Conservation (phyloP, 2,797 vertebrate species). For the Columba guinea region DNA sequence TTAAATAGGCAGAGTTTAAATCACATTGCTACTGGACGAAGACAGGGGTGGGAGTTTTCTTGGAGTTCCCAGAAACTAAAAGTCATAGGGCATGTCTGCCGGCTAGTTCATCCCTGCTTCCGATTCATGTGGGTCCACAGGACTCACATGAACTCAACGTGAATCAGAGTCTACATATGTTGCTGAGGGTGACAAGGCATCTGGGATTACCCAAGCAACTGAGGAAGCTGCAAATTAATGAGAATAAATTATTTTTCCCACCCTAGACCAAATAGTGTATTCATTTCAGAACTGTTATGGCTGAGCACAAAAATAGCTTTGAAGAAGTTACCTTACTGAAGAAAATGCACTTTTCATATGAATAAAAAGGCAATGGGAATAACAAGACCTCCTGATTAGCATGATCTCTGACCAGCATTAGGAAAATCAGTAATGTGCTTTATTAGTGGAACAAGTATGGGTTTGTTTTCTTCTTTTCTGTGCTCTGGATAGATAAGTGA, state of each 20-base stretch:
- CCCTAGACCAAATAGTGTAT: background rate
- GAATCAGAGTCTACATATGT: slow-evolving; percentile 64
- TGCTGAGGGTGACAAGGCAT: slow-evolving; percentile 5
- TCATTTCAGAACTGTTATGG: background rate
- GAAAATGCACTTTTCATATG: background rate
- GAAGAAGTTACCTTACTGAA: background rate
- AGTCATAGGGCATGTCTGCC: slow-evolving; percentile 47
- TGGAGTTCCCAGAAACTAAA: slow-evolving; percentile 59
- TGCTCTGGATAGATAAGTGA: background rate
- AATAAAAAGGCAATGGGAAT: background rate
- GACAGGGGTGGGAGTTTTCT: background rate
- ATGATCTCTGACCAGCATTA: background rate
- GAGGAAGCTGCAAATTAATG: background rate
- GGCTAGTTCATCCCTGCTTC: background rate
- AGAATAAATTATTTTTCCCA: background rate
- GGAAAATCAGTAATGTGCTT: slow-evolving; percentile 10
- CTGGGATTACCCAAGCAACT: background rate
- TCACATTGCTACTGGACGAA: slow-evolving; percentile 18
- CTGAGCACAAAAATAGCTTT: background rate
- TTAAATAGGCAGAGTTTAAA: slow-evolving; percentile 35
- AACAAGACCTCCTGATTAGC: background rate
- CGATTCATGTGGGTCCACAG: background rate
- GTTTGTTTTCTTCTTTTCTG: slow-evolving; percentile 34
- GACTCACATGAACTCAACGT: background rate
- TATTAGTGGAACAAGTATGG: slow-evolving; percentile 7